These are phyloP conservation scores for Myotis lucifugus DNA, from an alignment of 2,113 vertebrate genomes.

Conservation along the genomic window DNA sequence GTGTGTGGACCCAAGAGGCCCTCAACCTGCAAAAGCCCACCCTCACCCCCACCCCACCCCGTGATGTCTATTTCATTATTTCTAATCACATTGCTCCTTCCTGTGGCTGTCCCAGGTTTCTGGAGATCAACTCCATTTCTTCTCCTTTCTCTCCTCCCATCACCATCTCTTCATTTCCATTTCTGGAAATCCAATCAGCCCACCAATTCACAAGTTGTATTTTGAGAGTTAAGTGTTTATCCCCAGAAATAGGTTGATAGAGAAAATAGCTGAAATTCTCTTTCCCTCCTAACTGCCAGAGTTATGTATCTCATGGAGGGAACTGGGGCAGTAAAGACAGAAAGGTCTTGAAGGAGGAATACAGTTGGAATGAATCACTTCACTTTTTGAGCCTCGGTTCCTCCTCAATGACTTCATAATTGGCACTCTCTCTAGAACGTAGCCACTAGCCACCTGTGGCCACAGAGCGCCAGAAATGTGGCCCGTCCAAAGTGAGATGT, in stretches of 20 bases:
- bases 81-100: accelerated
- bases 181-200: background rate
- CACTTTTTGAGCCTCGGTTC: background rate
- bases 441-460: background rate
- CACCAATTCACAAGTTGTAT: background rate
- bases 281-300: background rate
- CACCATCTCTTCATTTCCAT: background rate
- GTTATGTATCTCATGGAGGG: background rate
- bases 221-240: constrained; percentile 38
- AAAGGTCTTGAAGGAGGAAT: background rate
- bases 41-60: background rate
- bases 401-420: background rate
- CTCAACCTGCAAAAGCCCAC: accelerated
- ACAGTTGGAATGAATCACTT: background rate
- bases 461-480: background rate
- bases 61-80: background rate
- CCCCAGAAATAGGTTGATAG: background rate
- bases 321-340: background rate
- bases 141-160: background rate
- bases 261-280: background rate
- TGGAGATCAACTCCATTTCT: background rate
- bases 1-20: accelerated
- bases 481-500: background rate
- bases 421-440: background rate
- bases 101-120: background rate